Evolutionary conservation across 2,113 vertebrate species (phyloP).

Genomic region (Myrmecobius fasciatus): DNA sequence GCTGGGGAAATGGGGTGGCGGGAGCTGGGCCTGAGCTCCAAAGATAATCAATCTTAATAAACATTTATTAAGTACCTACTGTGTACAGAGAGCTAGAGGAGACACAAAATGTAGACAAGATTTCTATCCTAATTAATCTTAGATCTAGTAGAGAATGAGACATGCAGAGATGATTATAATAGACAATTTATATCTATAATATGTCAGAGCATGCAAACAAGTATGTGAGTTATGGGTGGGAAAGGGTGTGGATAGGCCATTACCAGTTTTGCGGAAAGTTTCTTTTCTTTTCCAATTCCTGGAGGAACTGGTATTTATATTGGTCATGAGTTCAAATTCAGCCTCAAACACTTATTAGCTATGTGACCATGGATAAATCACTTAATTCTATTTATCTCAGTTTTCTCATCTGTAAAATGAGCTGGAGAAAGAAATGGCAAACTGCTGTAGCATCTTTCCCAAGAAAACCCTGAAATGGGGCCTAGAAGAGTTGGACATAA

Average conservation of each 20-base stretch:
- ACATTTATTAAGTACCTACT: not conserved
- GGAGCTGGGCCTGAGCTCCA: not conserved
- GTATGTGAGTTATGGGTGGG: not conserved
- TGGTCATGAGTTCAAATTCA: not conserved
- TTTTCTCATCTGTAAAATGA: not conserved
- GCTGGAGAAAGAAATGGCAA: not conserved
- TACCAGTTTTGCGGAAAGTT: not conserved
- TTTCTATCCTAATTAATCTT: too few species aligned
- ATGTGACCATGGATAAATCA: not conserved
- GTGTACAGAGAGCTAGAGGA: not conserved
- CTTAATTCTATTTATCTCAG: not conserved
- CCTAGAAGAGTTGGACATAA: too few species aligned
- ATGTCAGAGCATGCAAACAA: not conserved
- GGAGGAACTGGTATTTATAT: not conserved
- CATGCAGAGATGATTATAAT: not conserved
- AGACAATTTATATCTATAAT: not conserved
- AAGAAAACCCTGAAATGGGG: not conserved
- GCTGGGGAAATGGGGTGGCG: not conserved
- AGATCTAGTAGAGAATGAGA: not conserved
- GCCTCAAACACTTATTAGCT: not conserved
- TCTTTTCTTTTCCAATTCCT: not conserved
- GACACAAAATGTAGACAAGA: not conserved
- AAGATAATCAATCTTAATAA: too few species aligned
- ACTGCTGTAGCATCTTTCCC: not conserved
- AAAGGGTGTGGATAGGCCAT: not conserved